A percentile compares a stretch with the other conserved stretches of the same genome.
Evolutionary conservation across 2,888 invertebrate genomes (phyloP).

Genomic region (Aradus depressus): DNA sequence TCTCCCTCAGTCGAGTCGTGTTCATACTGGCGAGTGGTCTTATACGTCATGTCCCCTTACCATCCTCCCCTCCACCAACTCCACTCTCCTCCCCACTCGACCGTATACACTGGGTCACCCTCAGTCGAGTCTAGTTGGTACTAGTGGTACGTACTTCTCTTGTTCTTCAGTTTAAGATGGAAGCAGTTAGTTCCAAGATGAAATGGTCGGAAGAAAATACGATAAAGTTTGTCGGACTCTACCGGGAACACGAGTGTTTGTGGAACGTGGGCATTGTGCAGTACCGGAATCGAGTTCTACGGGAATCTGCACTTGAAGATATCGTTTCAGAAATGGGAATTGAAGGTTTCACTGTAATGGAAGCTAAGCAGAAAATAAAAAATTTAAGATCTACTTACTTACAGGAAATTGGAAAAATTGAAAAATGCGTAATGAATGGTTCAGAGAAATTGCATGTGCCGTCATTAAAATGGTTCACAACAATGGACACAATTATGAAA

Average conservation of each 20-base stretch:
- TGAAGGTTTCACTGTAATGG: slow-evolving; percentile 36
- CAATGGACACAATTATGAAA: background rate
- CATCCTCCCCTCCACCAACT: too few relatives aligned
- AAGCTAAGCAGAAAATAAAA: slow-evolving; percentile 43
- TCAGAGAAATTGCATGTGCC: background rate
- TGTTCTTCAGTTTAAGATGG: too few relatives aligned
- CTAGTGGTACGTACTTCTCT: too few relatives aligned
- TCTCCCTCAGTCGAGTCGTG: too few relatives aligned
- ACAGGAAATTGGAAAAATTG: slow-evolving; percentile 42
- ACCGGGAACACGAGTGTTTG: slow-evolving; percentile 42
- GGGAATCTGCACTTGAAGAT: slow-evolving; percentile 46
- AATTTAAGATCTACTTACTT: slow-evolving; percentile 42
- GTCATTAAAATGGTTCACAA: background rate
- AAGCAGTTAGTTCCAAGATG: too few relatives aligned
- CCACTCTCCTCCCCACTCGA: too few relatives aligned
- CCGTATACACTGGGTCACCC: too few relatives aligned
- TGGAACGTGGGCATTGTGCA: slow-evolving; percentile 41
- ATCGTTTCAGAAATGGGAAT: slow-evolving; percentile 36
- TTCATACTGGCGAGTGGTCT: too few relatives aligned
- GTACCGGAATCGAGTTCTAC: slow-evolving; percentile 38
- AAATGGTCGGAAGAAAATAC: slow-evolving; percentile 43
- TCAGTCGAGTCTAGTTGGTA: too few relatives aligned
- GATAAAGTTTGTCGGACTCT: slow-evolving; percentile 42
- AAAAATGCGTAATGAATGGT: slow-evolving; percentile 19
- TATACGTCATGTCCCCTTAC: too few relatives aligned